phyloP scores from a whole-genome alignment of 2,888 invertebrate species.

The Pimpla rufipes region DNA sequence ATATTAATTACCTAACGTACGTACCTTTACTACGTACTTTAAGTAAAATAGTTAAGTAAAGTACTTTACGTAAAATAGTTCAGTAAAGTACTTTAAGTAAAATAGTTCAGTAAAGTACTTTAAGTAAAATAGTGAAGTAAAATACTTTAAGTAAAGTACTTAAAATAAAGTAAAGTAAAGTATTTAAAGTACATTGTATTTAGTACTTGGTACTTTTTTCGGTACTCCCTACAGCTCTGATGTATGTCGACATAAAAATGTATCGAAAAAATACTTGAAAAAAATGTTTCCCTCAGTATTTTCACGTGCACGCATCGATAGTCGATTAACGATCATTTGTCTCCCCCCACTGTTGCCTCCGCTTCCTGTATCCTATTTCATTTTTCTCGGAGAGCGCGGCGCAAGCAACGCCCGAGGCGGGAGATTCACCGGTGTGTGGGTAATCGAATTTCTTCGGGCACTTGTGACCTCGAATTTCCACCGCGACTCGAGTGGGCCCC shows the following conservation, averaged over 20 bases:
- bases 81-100: too few species aligned
- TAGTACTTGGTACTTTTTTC: too few species aligned
- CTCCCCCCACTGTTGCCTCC: neutral
- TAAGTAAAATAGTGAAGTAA: too few species aligned
- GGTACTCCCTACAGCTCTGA: too few species aligned
- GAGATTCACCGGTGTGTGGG: slow-evolving; percentile 33
- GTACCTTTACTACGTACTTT: too few species aligned
- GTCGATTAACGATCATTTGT: neutral
- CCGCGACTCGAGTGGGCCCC: slow-evolving; percentile 51
- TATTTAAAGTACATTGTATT: too few species aligned
- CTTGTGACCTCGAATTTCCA: slow-evolving; percentile 64
- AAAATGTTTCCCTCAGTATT: neutral
- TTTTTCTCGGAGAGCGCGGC: neutral
- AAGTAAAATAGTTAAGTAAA: too few species aligned
- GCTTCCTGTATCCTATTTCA: neutral
- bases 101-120: too few species aligned
- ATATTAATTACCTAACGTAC: too few species aligned
- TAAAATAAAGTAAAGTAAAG: too few species aligned
- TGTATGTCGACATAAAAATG: neutral
- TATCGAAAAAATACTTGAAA: neutral
- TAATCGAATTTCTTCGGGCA: slow-evolving; percentile 66
- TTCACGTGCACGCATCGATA: neutral
- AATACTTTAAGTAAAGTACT: too few species aligned
- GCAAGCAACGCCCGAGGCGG: neutral
- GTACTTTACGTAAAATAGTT: too few species aligned